Base-by-base conservation (phyloP, 2,113 vertebrate genomes). In the Notarius lentiginosus region DNA sequence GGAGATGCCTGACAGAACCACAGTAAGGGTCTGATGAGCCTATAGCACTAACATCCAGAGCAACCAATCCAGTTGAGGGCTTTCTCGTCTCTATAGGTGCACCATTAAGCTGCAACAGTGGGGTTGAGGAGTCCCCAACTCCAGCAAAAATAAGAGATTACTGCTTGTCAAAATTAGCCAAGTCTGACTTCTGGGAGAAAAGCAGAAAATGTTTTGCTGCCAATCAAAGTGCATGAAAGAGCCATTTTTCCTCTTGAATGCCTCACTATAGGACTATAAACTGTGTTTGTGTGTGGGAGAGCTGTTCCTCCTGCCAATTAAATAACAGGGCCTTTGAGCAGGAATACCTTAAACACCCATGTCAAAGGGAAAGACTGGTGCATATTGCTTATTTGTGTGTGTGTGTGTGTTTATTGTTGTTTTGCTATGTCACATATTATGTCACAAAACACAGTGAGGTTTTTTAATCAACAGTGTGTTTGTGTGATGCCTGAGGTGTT, bases 301-400 rank as follows among this genome's bases (percentile, higher is more conserved):
- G 34, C 79, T 83, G 89, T 84, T 77, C 81, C 49, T 47, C 63
- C 82, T 85, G 60, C 83, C 87, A 87, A 90, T 90, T 90, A 90
- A 86, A 90, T 76, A 27, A 61, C 60, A 63, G 60, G 65, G 49
- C 65, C 82, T 87, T 85, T 85, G 73, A 84, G 79, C 20, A 89
- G 53, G 55, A 85, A 80, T 90, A 87, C 63, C 73, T 89, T 90
- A 91, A 92, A 89, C 83, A 88, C 84, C 76, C 58, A 34, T 86
- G 56, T 18, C 84, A 88, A 88, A 90, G 91, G 90, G 85, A 85
- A 91, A 80, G 79, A 79, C 70, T 66, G 60, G 76, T 10, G 12
- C 11, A 30, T 68, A 30, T 68, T n/a, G 27, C 61, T 65, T 65
- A n/a, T 53, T 1, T 49, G 41, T 22, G 20, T 6, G 12, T 49